Evolutionary conservation across 2,797 vertebrate species (phyloP).

Genomic region (Meriones psammophilus): DNA sequence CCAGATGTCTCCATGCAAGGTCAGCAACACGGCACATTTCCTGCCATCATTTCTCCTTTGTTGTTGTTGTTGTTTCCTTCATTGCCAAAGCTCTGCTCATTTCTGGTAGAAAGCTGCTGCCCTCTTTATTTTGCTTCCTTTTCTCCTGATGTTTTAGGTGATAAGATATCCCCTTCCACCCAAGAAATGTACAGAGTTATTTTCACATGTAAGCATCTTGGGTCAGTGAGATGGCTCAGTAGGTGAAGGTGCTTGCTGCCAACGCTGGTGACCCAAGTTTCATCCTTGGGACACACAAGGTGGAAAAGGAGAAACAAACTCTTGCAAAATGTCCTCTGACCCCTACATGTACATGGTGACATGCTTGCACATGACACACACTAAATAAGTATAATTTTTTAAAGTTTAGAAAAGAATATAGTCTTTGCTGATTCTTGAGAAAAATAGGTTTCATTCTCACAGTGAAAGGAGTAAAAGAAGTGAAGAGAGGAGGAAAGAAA

Average conservation of each 20-base stretch:
- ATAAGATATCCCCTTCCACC: neutral
- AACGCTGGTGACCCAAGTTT: neutral
- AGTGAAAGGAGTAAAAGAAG: neutral
- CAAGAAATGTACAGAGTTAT: neutral
- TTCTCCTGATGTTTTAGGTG: neutral
- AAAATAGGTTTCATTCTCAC: slow-evolving; percentile 29
- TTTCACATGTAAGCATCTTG: slow-evolving; percentile 13
- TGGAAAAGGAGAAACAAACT: neutral
- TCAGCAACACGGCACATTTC: neutral
- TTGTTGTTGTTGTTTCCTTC: too few species aligned
- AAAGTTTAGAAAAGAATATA: neutral
- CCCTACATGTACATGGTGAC: neutral
- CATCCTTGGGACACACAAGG: neutral
- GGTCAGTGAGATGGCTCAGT: neutral
- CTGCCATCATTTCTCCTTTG: neutral
- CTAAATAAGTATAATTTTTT: neutral
- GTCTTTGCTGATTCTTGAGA: neutral
- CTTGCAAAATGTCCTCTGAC: neutral
- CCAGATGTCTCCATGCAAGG: neutral
- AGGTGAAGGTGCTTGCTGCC: neutral
- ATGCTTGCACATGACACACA: neutral
- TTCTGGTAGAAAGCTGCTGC: neutral
- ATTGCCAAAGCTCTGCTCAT: neutral
- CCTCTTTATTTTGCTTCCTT: neutral
- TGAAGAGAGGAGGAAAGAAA: neutral